Evolutionary conservation across 1,140 invertebrate genomes (phyloP), one percentile per base, ranked within the genome.

Genomic region (Diorhabda sublineata): DNA sequence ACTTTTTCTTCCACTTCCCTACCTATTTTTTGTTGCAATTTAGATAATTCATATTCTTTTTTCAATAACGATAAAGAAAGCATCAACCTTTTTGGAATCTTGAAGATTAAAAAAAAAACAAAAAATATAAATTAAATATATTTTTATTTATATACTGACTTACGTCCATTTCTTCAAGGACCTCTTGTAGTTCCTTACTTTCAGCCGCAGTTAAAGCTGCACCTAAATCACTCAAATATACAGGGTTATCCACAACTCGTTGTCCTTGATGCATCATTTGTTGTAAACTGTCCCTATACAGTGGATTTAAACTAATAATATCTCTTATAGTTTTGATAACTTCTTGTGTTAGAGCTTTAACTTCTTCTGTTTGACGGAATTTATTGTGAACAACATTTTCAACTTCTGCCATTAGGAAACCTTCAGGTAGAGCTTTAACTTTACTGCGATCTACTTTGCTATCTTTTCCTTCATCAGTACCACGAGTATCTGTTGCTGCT

Each of bases 1-100:
- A 99, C 97, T 84, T 99, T 99, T 82, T 99, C 97, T 80, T 99
- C 97, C 0, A 99, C 97, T 86, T 98, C 93, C 75, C 91, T 91
- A 7, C 97, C 96, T 78, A 99, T 99, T 83, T 99, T 98, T 81
- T 98, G 94, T 80, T 99, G 98, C 42, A 99, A 82, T 81, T 97
- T 96, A 72, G 94, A 97, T 43, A 99, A 81, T 82, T 99, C 97
- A 71, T 93, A 92, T 84, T 99, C 98, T 84, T 99, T 99, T 84
- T 99, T 99, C 45, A 99, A 82, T 43, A 99, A 82, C 0, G 91
- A 90, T 61, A 99, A 83, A 0, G 97, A 92, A 70, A 98, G 80
- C 85, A 96, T 89, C 64, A 99, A 82, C 69, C 98, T 85, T 81
- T 97, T 95, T 4, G 92, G 90, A 78, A 99, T 97, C 96, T 98